Conservation (phyloP, 2,888 invertebrate species). For the Cynaeus angustus region DNA sequence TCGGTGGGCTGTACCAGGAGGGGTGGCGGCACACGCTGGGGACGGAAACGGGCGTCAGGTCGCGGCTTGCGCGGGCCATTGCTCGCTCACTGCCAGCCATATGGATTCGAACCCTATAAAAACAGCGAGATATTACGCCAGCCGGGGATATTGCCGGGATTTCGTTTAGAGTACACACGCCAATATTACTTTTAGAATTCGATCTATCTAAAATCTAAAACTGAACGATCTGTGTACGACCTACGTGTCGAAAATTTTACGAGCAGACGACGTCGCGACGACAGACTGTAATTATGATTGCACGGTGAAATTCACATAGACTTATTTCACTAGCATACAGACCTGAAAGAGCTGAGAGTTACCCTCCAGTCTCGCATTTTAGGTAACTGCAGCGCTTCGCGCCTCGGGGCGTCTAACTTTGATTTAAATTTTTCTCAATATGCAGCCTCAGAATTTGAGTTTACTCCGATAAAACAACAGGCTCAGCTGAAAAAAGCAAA, state of each 20-base stretch:
- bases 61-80: slow-evolving; percentile 49
- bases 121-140: slow-evolving; percentile 65
- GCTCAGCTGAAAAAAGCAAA: no score
- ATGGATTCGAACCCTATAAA: slow-evolving; percentile 64
- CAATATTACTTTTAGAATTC: slow-evolving; percentile 66
- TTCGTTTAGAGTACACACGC: slow-evolving; percentile 65
- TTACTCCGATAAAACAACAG: no score
- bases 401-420: no score
- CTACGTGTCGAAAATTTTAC: slow-evolving; percentile 48
- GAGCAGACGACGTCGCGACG: slow-evolving; percentile 29
- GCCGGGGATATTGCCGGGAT: slow-evolving; percentile 65
- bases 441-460: no score
- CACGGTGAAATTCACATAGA: no score
- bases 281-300: slow-evolving; percentile 34
- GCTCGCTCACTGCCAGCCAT: slow-evolving; percentile 55
- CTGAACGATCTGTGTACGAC: slow-evolving; percentile 43
- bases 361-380: no score
- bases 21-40: slow-evolving; percentile 34
- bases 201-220: slow-evolving; percentile 58
- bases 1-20: slow-evolving; percentile 29
- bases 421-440: no score
- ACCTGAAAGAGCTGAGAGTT: no score
- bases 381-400: no score
- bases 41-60: slow-evolving; percentile 46
- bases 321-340: no score